Base-by-base conservation (phyloP, 2,888 invertebrate genomes). In the Pristionchus japonicus region DNA sequence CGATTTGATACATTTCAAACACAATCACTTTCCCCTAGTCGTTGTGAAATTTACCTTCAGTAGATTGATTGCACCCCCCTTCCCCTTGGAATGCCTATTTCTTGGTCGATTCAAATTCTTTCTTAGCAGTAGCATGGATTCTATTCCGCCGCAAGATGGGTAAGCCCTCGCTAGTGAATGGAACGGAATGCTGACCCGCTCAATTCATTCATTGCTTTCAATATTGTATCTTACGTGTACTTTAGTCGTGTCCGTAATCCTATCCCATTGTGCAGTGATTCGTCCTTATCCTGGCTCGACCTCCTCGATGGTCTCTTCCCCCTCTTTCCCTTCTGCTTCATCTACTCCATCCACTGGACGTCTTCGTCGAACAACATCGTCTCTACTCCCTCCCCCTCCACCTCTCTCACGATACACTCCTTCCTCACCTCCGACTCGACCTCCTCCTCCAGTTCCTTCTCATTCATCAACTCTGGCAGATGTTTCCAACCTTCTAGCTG, bases 81-180 rank as follows among this genome's bases (percentile, higher is more conserved):
- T 87, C 80, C 74, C 89, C 31, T 89, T 86, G 27, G 89, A 70
- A 31, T 84, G 57, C 37, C n/a, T n/a, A n/a, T 23, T 40, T 52
- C 82, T 87, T 57, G 31, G 17, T 20, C 23, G 9, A n/a, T 80
- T 67, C 67, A 82, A n/a, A 77, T 86, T 52, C 47, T 52, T 52
- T 87, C 83, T 70, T 86, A 97, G 97, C 97, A 92, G 96, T 97
- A 95, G 97, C 97, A 95, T 98, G 97, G 97, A 97, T 97, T 96
- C 97, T 97, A 92, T 96, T 97, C 95, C 96, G 97, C 95, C 97
- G 97, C 95, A 96, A 97, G 94, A 96, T 97, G 95, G 97, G 97
- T 97, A 97, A 94, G 94, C 88, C 17, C 86, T 27, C 27, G 20
- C 86, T 52, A 61, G 37, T 17, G 67, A 13, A 34, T 34, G 67